A percentile compares a stretch with the other conserved stretches of the same genome.
phyloP scores from a whole-genome alignment of 2,888 invertebrate species.

The Pycnomerus fuliginosus region DNA sequence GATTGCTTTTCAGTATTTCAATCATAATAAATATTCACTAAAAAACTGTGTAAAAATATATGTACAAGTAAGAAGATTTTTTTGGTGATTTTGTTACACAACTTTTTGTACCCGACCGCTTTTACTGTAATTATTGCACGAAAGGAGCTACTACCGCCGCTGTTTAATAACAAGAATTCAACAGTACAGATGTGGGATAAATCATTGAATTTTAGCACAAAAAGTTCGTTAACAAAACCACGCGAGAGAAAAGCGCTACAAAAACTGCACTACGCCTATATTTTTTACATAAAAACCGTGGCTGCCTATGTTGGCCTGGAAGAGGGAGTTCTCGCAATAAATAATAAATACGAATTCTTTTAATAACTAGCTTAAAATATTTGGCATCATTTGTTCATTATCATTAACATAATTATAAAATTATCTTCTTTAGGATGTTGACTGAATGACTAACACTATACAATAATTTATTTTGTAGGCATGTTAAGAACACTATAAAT shows the following conservation, averaged over 20 bases:
- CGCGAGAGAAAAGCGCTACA: constrained; percentile 17
- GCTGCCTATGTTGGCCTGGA: constrained; percentile 38
- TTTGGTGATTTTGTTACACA: constrained; percentile 24
- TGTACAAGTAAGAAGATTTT: constrained; percentile 30
- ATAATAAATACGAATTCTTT: constrained; percentile 27
- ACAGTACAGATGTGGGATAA: too few relatives aligned
- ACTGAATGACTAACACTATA: constrained; percentile 47
- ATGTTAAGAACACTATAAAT: constrained; percentile 50
- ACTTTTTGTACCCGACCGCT: constrained; percentile 10
- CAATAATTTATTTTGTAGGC: constrained; percentile 48
- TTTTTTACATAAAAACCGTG: constrained; percentile 36
- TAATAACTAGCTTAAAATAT: constrained; percentile 45
- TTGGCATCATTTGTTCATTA: constrained; percentile 49
- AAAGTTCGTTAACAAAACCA: constrained; percentile 12
- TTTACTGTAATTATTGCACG: constrained; percentile 15
- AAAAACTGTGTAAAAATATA: constrained; percentile 41
- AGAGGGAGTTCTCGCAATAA: constrained; percentile 34
- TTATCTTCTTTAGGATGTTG: constrained; percentile 39
- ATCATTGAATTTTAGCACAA: constrained; percentile 10
- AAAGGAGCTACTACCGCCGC: constrained; percentile 4
- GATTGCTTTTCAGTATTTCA: constrained; percentile 42
- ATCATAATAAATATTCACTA: constrained; percentile 31
- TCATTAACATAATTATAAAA: constrained; percentile 47
- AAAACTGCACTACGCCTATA: constrained; percentile 30
- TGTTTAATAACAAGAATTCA: constrained; percentile 1